These are phyloP conservation scores for Melieria crassipennis DNA, from an alignment of 2,888 invertebrate species.

Conservation along the genomic window DNA sequence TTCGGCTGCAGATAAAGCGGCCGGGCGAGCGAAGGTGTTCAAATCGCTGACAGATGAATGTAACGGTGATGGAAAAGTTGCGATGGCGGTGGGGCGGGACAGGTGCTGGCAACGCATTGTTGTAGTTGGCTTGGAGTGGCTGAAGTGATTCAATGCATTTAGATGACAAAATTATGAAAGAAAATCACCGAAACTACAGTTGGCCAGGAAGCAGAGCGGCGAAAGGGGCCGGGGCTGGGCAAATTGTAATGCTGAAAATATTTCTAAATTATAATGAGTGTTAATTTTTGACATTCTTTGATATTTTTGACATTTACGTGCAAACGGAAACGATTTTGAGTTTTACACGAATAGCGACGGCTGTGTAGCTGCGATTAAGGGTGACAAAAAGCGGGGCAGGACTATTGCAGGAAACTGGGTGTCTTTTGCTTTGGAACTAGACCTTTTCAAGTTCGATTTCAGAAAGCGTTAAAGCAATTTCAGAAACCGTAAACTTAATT, in stretches of 20 bases:
- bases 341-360: background rate
- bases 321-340: conserved; percentile 5
- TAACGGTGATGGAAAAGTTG: conserved; percentile 3
- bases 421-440: too few species aligned
- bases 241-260: conserved; percentile 6
- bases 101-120: background rate
- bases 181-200: background rate
- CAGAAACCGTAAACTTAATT: too few species aligned
- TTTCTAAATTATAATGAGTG: conserved; percentile 32
- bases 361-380: too few species aligned
- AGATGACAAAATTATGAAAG: conserved; percentile 33
- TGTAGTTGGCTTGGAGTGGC: background rate
- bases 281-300: conserved; percentile 35
- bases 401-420: too few species aligned
- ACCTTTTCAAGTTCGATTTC: too few species aligned
- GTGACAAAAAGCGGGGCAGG: too few species aligned
- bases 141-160: conserved; percentile 34
- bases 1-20: background rate
- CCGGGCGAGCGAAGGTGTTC: conserved; percentile 26
- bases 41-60: conserved; percentile 34
- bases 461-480: too few species aligned
- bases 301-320: conserved; percentile 10
- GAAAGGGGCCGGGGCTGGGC: conserved; percentile 20
- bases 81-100: background rate
- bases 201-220: background rate